Evolutionary conservation across 2,888 invertebrate genomes (phyloP).

Genomic region (Trachelus troglodyta): DNA sequence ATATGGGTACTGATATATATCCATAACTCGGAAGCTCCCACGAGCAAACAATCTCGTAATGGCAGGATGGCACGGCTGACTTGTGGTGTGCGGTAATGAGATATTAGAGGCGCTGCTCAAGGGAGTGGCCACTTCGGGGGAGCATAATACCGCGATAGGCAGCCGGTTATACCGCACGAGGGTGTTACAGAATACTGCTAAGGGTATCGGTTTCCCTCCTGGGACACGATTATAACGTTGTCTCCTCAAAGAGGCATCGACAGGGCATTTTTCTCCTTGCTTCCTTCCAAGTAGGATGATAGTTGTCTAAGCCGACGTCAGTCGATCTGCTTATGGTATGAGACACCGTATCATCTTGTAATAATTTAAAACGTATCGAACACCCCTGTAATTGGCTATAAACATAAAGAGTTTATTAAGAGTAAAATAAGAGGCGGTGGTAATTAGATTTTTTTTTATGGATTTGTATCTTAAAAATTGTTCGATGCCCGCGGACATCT

Average conservation of each 20-base stretch:
- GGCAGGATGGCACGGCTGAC: constrained; percentile 59
- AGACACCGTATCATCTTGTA: not conserved
- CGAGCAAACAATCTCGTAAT: constrained; percentile 66
- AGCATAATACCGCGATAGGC: constrained; percentile 53
- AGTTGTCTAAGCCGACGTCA: not conserved
- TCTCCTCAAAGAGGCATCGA: constrained; percentile 23
- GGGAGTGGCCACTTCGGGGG: constrained; percentile 62
- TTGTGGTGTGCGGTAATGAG: constrained; percentile 64
- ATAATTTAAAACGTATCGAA: not conserved
- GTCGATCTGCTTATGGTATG: not conserved
- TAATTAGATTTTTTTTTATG: not conserved
- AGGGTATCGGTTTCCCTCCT: constrained; percentile 62
- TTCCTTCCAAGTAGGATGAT: not conserved
- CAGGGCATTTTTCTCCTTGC: not conserved
- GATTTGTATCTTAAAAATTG: not conserved
- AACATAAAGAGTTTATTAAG: not conserved
- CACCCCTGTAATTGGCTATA: not conserved
- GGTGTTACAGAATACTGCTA: constrained; percentile 53
- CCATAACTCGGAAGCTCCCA: constrained; percentile 40
- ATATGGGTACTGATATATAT: constrained; percentile 45
- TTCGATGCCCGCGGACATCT: not conserved
- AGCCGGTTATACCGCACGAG: constrained; percentile 46
- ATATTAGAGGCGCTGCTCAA: constrained; percentile 62
- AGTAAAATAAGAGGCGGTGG: not conserved
- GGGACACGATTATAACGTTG: constrained; percentile 63